Conservation (phyloP, 1,140 invertebrate genomes). For the Berghia stephanieae region DNA sequence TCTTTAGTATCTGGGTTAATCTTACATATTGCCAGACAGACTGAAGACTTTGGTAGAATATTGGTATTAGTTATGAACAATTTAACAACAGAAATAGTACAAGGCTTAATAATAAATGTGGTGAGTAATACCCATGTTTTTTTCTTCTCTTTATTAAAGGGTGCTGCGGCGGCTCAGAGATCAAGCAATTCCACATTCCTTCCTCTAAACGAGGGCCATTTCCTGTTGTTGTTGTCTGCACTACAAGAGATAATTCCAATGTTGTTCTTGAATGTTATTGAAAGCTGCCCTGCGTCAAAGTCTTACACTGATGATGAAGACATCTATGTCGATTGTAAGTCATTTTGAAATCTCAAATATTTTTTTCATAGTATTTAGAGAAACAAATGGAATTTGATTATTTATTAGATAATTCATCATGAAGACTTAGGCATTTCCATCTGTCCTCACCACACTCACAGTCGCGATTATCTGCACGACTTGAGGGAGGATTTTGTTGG, state of each 20-base stretch:
- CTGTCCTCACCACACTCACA: too few relatives aligned
- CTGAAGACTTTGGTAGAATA: too few relatives aligned
- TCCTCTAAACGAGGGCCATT: slow-evolving; percentile 57
- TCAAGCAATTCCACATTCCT: slow-evolving; percentile 48
- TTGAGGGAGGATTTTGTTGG: too few relatives aligned
- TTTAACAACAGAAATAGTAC: too few relatives aligned
- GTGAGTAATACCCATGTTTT: too few relatives aligned
- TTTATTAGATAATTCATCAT: too few relatives aligned
- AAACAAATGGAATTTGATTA: neutral
- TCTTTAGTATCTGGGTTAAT: too few relatives aligned
- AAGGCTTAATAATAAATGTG: too few relatives aligned
- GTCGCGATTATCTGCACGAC: too few relatives aligned
- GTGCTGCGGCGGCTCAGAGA: slow-evolving; percentile 53
- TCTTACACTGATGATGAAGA: slow-evolving; percentile 32
- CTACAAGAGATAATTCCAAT: slow-evolving; percentile 59
- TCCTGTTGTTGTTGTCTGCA: slow-evolving; percentile 50
- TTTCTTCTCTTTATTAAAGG: slow-evolving; percentile 36
- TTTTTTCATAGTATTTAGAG: neutral
- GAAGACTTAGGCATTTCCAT: too few relatives aligned
- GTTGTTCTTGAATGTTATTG: slow-evolving; percentile 62
- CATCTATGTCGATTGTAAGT: slow-evolving; percentile 45
- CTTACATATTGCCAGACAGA: too few relatives aligned
- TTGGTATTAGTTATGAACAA: too few relatives aligned
- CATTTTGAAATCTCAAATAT: neutral
- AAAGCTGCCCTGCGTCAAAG: slow-evolving; percentile 56